phyloP scores from a whole-genome alignment of 2,113 vertebrate genomes.

The Gobiocypris rarus region DNA sequence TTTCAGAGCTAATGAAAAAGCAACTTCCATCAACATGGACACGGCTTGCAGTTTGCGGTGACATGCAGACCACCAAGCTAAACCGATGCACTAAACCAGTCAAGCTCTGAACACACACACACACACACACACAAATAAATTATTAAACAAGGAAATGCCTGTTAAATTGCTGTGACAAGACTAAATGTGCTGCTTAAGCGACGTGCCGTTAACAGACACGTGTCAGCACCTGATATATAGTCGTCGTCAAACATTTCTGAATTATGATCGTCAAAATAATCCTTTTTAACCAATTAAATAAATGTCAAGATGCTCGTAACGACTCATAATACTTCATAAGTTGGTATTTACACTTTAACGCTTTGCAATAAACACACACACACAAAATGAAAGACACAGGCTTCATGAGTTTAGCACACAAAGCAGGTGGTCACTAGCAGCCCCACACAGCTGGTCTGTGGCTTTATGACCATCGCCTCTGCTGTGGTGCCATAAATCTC shows the following conservation, averaged over 20 bases:
- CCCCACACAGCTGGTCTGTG: slow-evolving; percentile 70
- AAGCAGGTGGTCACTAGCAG: slow-evolving; percentile 59
- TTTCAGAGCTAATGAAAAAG: slow-evolving; percentile 52
- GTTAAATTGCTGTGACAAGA: background rate
- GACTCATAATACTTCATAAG: background rate
- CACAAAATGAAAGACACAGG: slow-evolving; percentile 51
- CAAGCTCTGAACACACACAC: slow-evolving; percentile 12
- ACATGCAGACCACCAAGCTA: slow-evolving; percentile 25
- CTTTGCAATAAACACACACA: background rate
- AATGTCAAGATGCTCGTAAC: background rate
- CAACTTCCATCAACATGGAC: slow-evolving; percentile 39
- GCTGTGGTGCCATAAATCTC: slow-evolving; percentile 66
- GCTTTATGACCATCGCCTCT: slow-evolving; percentile 69
- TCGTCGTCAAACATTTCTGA: background rate
- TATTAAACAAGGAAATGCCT: background rate
- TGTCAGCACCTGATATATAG: no score
- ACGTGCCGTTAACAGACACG: background rate
- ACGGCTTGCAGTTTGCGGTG: slow-evolving; percentile 9
- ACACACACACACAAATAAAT: background rate
- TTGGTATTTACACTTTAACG: background rate
- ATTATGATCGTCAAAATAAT: background rate
- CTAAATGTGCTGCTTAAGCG: background rate
- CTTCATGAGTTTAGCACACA: slow-evolving; percentile 57
- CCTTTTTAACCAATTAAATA: background rate
- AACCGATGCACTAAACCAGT: slow-evolving; percentile 36